Evolutionary conservation across 2,888 invertebrate species (phyloP), one percentile per base, ranked within the genome.

Genomic region (Aphidoletes aphidimyza): DNA sequence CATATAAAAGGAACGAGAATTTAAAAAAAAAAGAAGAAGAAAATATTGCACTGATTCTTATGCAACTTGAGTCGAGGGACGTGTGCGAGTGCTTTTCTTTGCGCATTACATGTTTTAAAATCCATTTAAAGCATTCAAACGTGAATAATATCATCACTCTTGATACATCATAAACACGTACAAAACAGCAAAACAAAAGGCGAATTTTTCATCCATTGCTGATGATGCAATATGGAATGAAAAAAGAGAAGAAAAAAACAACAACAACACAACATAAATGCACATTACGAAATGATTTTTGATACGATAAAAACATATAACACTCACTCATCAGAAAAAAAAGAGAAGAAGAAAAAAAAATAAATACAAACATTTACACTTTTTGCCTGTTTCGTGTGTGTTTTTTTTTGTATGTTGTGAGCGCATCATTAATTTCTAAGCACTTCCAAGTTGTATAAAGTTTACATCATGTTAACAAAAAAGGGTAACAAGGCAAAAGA

Each of bases 81-180:
- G 69, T 26, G 69, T 69, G 14, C 14, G 17, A 30, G 14, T 3
- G 69, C 9, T 69, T 30, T 69, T 26, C 69, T 69, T 69, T 81
- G 81, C 37, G 9, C 81, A 37, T 81, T 81, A 37, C 81, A 81
- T 81, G 81, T 19, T 78, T 81, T 37, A 2, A 81, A 54, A 81
- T 37, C 81, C 81, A 81, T 81, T 81, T 81, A 81, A 81, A 81
- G 81, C 37, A 81, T 81, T 81, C 81, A 81, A 37, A 81, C 81
- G 81, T 81, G 81, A 81, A 81, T 81, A 37, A 81, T 37, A 81
- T 36, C 37, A 81, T 81, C 81, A 78, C 36, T 78, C 11, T 37
- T 81, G 37, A 81, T 81, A 37, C 37, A 81, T 37, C 81, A 81
- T 69, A 81, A 81, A 37, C 37, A 37, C 81, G 81, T 37, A 69